Conservation (phyloP, 2,888 invertebrate species). For the Stenotaenia linearis region DNA sequence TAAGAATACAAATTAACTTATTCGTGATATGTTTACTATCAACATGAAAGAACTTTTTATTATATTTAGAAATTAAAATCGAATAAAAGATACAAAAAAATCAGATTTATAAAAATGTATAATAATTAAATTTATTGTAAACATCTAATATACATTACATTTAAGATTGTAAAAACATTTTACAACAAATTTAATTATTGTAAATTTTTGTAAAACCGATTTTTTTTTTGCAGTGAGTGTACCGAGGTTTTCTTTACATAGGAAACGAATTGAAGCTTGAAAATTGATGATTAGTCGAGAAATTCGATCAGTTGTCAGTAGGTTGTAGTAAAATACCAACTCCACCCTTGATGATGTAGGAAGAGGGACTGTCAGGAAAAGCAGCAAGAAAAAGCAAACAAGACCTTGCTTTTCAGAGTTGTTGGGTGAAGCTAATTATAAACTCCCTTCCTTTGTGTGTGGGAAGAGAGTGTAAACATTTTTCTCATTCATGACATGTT, state of each 20-base stretch:
- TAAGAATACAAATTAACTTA: not conserved
- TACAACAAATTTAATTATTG: too few relatives aligned
- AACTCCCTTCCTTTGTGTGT: constrained; percentile 5
- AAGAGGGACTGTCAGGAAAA: not conserved
- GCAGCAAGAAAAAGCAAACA: not conserved
- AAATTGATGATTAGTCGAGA: not conserved
- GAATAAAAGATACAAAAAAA: too few relatives aligned
- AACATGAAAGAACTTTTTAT: not conserved
- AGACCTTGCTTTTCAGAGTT: not conserved
- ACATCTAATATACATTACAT: too few relatives aligned
- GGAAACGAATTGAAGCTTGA: not conserved
- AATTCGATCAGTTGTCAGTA: not conserved
- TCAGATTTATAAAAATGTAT: too few relatives aligned
- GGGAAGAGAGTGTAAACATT: constrained; percentile 1
- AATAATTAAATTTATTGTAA: too few relatives aligned
- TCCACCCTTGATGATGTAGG: not conserved
- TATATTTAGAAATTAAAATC: too few relatives aligned
- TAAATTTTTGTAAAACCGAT: too few relatives aligned
- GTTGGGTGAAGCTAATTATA: not conserved
- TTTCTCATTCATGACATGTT: constrained; percentile 9
- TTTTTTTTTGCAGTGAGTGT: too few relatives aligned
- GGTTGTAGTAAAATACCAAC: not conserved
- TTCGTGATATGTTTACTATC: not conserved
- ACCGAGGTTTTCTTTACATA: not conserved
- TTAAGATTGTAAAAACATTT: too few relatives aligned